Percentiles rank a stretch among this genome's conserved stretches.
phyloP scores from a whole-genome alignment of 2,888 invertebrate species.

The Aelia acuminata region DNA sequence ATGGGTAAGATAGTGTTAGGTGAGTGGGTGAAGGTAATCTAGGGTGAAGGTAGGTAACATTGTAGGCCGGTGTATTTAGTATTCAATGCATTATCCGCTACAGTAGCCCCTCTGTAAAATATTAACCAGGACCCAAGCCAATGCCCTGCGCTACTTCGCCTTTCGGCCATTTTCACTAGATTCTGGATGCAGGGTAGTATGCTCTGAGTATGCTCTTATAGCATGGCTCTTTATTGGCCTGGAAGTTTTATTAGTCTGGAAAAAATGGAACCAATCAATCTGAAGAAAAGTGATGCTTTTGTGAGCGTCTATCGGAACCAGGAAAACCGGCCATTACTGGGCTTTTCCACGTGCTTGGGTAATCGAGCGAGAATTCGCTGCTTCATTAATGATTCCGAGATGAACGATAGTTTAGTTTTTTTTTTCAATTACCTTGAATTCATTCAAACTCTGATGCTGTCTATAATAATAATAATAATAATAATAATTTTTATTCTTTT shows the following conservation, averaged over 20 bases:
- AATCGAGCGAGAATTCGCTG: too few species aligned
- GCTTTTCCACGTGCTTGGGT: too few species aligned
- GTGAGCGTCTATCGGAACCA: too few species aligned
- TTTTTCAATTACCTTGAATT: too few species aligned
- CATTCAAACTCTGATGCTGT: too few species aligned
- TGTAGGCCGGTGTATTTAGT: slow-evolving; percentile 15
- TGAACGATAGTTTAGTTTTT: too few species aligned
- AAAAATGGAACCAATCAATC: too few species aligned
- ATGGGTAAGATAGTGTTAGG: neutral
- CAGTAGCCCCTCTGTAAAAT: neutral
- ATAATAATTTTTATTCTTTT: too few species aligned
- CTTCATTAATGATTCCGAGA: too few species aligned
- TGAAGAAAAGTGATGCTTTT: too few species aligned
- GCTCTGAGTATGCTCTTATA: neutral
- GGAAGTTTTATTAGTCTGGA: neutral
- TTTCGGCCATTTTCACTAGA: neutral
- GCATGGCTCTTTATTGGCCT: neutral
- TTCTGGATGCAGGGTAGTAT: neutral
- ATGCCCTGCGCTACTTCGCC: neutral
- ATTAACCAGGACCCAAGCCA: neutral
- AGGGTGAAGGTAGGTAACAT: neutral
- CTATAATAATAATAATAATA: too few species aligned
- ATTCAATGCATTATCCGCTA: neutral
- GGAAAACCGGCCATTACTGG: too few species aligned
- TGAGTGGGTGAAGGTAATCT: neutral